Conservation (phyloP, 2,797 vertebrate genomes). For the Rhabdomys pumilio region DNA sequence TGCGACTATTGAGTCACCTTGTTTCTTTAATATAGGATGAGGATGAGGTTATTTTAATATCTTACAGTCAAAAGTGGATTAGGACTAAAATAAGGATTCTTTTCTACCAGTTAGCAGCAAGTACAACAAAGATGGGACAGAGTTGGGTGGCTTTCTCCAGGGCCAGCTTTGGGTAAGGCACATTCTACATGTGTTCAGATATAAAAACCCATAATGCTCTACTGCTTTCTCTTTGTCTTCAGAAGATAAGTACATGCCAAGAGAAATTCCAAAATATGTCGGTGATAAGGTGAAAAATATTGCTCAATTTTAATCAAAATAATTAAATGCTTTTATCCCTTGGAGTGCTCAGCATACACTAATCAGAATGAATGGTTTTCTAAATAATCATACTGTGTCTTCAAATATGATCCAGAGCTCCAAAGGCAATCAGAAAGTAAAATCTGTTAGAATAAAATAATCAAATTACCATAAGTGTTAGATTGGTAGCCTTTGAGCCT, state of each 20-base stretch:
- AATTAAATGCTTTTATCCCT: conserved; percentile 27
- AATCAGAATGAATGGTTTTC: conserved; percentile 66
- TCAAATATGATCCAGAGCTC: conserved; percentile 10
- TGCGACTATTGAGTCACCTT: conserved; percentile 71
- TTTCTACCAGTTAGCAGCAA: neutral
- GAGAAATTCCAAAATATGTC: conserved; percentile 33
- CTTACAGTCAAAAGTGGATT: conserved; percentile 38
- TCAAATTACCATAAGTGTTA: conserved; percentile 9
- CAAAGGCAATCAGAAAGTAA: conserved; percentile 48
- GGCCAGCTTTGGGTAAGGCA: neutral
- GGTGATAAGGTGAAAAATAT: conserved; percentile 18
- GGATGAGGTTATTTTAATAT: neutral
- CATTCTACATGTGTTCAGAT: neutral
- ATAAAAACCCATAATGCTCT: neutral
- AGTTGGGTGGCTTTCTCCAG: neutral
- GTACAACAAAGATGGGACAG: neutral
- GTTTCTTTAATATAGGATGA: conserved; percentile 63
- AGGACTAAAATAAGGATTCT: neutral
- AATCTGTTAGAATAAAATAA: conserved; percentile 50
- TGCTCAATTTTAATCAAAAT: conserved; percentile 68
- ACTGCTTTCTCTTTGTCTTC: neutral
- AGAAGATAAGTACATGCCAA: conserved; percentile 33
- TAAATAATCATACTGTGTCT: conserved; percentile 55
- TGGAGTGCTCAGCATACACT: neutral
- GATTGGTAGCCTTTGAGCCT: neutral